Conservation (phyloP, 2,113 vertebrate species). For the Vicugna pacos region DNA sequence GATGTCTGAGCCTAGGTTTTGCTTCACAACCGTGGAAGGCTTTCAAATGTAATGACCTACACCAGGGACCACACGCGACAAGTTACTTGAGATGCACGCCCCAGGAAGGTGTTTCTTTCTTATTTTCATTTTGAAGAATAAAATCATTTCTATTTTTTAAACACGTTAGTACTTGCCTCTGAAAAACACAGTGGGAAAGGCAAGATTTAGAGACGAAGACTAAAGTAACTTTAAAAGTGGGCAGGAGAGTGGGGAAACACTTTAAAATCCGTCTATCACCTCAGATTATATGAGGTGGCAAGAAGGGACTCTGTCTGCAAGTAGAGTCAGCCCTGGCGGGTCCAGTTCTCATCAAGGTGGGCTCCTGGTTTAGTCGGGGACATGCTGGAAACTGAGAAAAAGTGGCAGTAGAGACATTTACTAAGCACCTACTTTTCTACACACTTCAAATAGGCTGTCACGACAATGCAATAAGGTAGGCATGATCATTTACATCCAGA, state of each 20-base stretch:
- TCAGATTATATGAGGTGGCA: neutral
- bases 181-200: neutral
- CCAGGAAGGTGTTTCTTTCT: fast-evolving
- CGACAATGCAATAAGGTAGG: too few relatives aligned
- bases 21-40: neutral
- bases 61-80: neutral
- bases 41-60: fast-evolving
- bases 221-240: neutral
- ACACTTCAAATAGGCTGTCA: neutral
- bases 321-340: neutral
- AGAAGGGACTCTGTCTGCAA: fast-evolving
- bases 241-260: neutral
- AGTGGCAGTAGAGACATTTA: too few relatives aligned
- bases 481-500: neutral
- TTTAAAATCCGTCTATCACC: neutral
- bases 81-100: fast-evolving
- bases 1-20: neutral
- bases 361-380: too few relatives aligned
- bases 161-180: neutral
- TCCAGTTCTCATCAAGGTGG: neutral
- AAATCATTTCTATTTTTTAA: neutral
- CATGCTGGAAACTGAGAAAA: neutral
- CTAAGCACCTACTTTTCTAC: neutral
- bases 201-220: neutral
- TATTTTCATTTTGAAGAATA: neutral